These are phyloP conservation scores for Promerops cafer DNA, from an alignment of 2,113 vertebrate species.

Conservation along the genomic window DNA sequence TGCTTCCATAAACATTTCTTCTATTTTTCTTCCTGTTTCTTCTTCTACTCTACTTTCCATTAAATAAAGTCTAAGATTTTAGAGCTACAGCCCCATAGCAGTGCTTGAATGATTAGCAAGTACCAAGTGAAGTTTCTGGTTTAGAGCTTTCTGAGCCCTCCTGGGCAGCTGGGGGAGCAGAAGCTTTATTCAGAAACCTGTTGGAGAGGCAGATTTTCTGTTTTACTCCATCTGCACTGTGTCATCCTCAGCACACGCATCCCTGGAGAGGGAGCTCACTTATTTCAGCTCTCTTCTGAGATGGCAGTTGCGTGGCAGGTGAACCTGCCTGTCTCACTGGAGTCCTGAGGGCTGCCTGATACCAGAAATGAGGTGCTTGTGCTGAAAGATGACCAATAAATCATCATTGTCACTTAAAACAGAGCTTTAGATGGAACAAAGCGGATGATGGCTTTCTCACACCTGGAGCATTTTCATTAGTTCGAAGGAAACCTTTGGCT, in stretches of 20 bases:
- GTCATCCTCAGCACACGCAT: neutral
- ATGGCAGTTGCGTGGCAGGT: rapidly evolving
- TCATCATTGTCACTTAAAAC: neutral
- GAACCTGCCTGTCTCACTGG: neutral
- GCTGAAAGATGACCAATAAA: neutral
- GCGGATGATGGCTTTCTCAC: neutral
- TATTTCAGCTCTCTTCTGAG: neutral
- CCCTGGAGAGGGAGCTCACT: neutral
- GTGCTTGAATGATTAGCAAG: neutral
- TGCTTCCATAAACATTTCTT: neutral
- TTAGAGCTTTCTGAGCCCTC: neutral
- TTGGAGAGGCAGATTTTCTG: neutral
- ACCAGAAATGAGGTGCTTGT: neutral
- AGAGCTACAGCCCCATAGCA: neutral
- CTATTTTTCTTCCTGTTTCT: neutral
- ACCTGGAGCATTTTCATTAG: neutral
- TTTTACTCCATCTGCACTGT: neutral
- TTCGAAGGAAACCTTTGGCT: neutral
- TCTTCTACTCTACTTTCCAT: neutral
- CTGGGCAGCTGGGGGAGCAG: neutral
- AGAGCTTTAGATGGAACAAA: neutral
- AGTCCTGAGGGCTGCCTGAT: neutral
- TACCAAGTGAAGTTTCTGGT: neutral
- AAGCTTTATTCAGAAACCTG: neutral
- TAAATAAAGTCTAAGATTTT: neutral